phyloP scores from a whole-genome alignment of 2,888 invertebrate species.

The Archips xylosteana region DNA sequence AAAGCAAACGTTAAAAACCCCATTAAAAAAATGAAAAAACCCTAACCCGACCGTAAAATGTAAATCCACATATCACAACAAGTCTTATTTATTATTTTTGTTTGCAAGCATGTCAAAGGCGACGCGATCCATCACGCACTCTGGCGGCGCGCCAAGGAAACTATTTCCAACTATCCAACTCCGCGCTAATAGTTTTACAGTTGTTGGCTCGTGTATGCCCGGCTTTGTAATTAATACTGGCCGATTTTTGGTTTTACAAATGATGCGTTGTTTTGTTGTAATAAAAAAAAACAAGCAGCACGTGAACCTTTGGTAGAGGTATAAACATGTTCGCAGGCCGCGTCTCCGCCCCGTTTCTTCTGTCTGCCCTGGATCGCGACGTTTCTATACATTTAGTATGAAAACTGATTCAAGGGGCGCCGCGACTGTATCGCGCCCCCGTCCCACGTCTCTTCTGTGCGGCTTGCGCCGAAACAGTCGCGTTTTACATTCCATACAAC shows the following conservation, averaged over 20 bases:
- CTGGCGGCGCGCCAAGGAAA: constrained; percentile 44
- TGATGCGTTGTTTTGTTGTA: background rate
- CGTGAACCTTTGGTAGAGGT: no score
- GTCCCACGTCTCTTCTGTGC: no score
- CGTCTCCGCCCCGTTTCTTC: no score
- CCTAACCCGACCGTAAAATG: constrained; percentile 27
- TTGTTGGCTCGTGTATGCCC: constrained; percentile 36
- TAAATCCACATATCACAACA: constrained; percentile 36
- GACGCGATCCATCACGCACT: constrained; percentile 37
- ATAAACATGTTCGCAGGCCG: no score
- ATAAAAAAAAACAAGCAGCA: no score
- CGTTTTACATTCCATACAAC: no score
- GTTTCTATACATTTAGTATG: no score
- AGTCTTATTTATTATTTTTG: constrained; percentile 41
- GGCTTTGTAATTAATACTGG: constrained; percentile 43
- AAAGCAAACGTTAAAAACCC: background rate
- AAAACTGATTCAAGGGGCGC: no score
- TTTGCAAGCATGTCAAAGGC: constrained; percentile 42
- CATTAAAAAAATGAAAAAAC: constrained; percentile 21
- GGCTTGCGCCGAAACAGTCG: no score
- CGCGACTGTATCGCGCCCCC: no score
- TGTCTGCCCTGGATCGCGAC: no score
- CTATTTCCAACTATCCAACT: constrained; percentile 43
- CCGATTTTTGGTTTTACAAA: constrained; percentile 19
- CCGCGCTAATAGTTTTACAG: constrained; percentile 44